These are phyloP conservation scores for Pangasius macronema DNA, from an alignment of 2,797 vertebrate species.

Conservation along the genomic window DNA sequence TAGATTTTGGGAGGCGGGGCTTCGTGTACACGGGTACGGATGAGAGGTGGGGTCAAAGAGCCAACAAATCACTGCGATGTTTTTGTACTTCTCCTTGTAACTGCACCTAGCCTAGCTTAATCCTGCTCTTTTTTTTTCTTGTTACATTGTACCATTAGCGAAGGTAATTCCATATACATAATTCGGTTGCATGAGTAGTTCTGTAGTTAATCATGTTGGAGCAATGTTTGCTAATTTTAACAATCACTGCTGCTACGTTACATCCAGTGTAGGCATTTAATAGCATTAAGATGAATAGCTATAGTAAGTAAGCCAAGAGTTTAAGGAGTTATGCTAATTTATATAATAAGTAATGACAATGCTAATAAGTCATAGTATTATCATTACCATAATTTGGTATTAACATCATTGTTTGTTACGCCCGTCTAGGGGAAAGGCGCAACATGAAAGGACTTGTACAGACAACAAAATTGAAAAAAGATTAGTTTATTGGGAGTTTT, in stretches of 20 bases:
- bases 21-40: neutral
- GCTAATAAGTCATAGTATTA: too few relatives aligned
- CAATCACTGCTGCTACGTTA: neutral
- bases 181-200: neutral
- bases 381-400: too few relatives aligned
- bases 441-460: too few relatives aligned
- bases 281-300: too few relatives aligned
- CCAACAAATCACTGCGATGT: neutral
- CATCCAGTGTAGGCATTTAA: too few relatives aligned
- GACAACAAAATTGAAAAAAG: too few relatives aligned
- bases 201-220: neutral
- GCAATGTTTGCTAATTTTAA: neutral
- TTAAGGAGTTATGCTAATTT: too few relatives aligned
- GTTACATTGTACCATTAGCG: neutral
- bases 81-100: neutral
- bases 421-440: too few relatives aligned
- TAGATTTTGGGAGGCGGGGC: neutral
- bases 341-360: too few relatives aligned
- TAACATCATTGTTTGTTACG: too few relatives aligned
- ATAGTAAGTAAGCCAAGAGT: too few relatives aligned
- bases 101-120: neutral
- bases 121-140: neutral
- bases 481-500: too few relatives aligned
- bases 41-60: neutral
- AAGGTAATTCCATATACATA: neutral